Evolutionary conservation across 2,888 invertebrate genomes (phyloP), one percentile per base, ranked within the genome.

Genomic region (Oegoconia quadripuncta): DNA sequence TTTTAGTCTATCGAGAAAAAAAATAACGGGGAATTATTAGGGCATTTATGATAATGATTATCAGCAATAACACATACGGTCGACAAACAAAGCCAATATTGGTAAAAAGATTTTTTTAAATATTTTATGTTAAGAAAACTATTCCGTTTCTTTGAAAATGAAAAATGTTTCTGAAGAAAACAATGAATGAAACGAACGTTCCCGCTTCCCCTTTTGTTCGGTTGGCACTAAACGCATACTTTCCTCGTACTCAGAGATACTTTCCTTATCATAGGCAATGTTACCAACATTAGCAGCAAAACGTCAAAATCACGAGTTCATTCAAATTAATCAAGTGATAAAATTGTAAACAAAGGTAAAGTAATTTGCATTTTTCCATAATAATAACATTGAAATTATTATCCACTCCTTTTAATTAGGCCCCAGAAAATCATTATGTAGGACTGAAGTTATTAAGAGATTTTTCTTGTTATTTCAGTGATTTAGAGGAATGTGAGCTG

Each of bases 281-380:
- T 18, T 43, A 46, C 57, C 57, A 69, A 65, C 51, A 40, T 46
- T 26, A 4, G n/a, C 44, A 25, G 34, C 37, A 14, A 52, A 55
- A 58, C 42, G 67, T 74, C 75, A 74, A 69, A 76, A 64, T 77
- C 75, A 75, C 74, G 75, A 68, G 75, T 35, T 38, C 32, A 34
- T 40, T 34, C 42, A 42, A 42, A 26, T 43, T 36, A 16, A 32
- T 40, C 48, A 44, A 29, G 39, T 57, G 55, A 55, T 58, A 53
- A 56, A 58, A 55, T 48, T 56, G 55, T 63, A 64, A 64, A 66
- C 59, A 66, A 44, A 25, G 15, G 27, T 32, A 8, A 32, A 25
- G n/a, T n/a, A 29, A 29, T 27, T 27, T 12, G 17, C 11, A 30
- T 16, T 27, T 27, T 27, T 27, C 4, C 6, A 5, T 13, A 27